Conservation (phyloP, 1,140 invertebrate species). For the Pissodes strobi region DNA sequence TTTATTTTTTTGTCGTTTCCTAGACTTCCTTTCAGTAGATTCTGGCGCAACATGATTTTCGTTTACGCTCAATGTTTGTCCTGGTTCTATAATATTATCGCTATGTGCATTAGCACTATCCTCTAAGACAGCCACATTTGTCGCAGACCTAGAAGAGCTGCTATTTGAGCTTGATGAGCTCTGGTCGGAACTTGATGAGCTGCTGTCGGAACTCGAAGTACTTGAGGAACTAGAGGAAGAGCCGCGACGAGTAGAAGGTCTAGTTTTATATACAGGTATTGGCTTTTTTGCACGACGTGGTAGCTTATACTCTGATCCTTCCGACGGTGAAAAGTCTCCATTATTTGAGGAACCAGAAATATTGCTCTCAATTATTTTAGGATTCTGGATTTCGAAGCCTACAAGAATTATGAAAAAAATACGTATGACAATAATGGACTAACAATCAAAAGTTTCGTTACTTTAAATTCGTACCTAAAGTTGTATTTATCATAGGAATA, state of each 20-base stretch:
- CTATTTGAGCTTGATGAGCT: background rate
- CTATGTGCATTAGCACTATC: conserved; percentile 1
- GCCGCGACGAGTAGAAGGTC: too few species aligned
- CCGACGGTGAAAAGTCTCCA: too few species aligned
- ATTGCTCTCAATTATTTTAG: conserved; percentile 1
- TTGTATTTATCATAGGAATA: conserved; percentile 14
- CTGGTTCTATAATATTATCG: conserved; percentile 3
- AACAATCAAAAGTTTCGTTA: background rate
- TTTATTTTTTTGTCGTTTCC: conserved; percentile 10
- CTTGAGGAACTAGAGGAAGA: too few species aligned
- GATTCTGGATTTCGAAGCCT: conserved; percentile 2
- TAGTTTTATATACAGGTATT: too few species aligned
- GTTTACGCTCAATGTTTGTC: background rate
- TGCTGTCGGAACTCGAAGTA: too few species aligned
- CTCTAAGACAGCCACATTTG: background rate
- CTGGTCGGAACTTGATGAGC: too few species aligned
- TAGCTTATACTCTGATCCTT: conserved; percentile 13
- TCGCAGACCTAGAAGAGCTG: too few species aligned
- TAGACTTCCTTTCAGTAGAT: conserved; percentile 13
- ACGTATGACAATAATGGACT: conserved; percentile 8
- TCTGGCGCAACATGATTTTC: conserved; percentile 6
- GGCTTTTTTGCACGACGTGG: conserved; percentile 10
- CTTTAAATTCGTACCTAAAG: background rate
- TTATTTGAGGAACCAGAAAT: conserved; percentile 18
- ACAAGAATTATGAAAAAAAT: conserved; percentile 7